Conservation (phyloP, 2,113 vertebrate species). For the Oryzias celebensis region DNA sequence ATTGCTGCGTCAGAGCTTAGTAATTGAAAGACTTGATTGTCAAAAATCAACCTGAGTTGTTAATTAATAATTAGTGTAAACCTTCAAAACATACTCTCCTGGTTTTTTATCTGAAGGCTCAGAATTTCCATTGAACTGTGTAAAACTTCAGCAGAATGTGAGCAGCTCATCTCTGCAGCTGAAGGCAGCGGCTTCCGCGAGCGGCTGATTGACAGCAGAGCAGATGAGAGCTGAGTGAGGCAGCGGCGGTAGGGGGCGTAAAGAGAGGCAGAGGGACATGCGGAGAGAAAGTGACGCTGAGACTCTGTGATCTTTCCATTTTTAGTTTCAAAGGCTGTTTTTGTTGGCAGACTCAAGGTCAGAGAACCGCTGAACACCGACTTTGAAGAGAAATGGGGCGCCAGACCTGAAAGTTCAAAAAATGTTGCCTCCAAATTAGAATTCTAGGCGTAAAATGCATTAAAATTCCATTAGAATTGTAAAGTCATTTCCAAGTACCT, state of each 20-base stretch:
- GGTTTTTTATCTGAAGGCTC: too few relatives aligned
- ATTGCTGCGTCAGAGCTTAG: too few relatives aligned
- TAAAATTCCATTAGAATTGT: background rate
- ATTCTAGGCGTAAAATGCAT: background rate
- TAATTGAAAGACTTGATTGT: too few relatives aligned
- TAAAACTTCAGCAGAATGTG: background rate
- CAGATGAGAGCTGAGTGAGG: slow-evolving; percentile 44
- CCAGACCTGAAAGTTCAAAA: background rate
- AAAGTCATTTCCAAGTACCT: background rate
- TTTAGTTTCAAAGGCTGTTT: slow-evolving; percentile 49
- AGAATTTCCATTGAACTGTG: too few relatives aligned
- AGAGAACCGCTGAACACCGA: slow-evolving; percentile 22
- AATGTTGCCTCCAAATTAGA: background rate
- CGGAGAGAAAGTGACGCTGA: slow-evolving; percentile 1
- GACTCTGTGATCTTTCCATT: slow-evolving; percentile 47
- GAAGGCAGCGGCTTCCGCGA: slow-evolving; percentile 16
- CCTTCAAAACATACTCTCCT: too few relatives aligned
- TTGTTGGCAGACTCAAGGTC: slow-evolving; percentile 56
- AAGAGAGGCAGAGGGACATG: background rate
- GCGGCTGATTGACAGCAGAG: slow-evolving; percentile 49
- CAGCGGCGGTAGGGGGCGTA: slow-evolving; percentile 17
- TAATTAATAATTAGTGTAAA: too few relatives aligned
- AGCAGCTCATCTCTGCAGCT: slow-evolving; percentile 1
- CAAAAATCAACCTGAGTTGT: too few relatives aligned
- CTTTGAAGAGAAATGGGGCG: slow-evolving; percentile 32